Evolutionary conservation across 2,888 invertebrate genomes (phyloP).

Genomic region (Lepetodrilus schrolli): DNA sequence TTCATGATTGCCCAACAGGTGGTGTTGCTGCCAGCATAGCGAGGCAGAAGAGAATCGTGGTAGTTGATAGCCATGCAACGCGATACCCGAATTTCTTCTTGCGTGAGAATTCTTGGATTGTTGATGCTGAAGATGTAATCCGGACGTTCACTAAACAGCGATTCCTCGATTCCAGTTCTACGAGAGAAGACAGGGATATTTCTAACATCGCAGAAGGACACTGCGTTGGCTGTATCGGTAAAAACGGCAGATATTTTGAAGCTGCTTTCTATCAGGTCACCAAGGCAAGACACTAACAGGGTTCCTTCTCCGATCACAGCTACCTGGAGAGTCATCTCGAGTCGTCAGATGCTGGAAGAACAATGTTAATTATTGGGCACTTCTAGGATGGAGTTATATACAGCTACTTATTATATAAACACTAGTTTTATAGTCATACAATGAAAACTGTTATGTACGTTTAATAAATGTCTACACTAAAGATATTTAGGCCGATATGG

Average conservation of each 20-base stretch:
- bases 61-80: slow-evolving; percentile 50
- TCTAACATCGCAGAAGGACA: slow-evolving; percentile 39
- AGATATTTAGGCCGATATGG: no score
- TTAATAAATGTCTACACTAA: no score
- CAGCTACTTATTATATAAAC: no score
- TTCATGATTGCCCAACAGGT: slow-evolving; percentile 57
- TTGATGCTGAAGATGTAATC: slow-evolving; percentile 57
- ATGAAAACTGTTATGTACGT: no score
- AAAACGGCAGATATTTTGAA: slow-evolving; percentile 46
- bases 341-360: no score
- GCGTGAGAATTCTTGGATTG: slow-evolving; percentile 53
- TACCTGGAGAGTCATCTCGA: slow-evolving; percentile 35
- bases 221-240: slow-evolving; percentile 43
- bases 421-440: no score
- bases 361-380: no score
- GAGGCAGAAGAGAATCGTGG: slow-evolving; percentile 55
- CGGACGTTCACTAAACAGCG: slow-evolving; percentile 33
- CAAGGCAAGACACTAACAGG: slow-evolving; percentile 45
- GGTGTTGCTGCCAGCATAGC: slow-evolving; percentile 53
- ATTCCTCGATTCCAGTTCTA: slow-evolving; percentile 40
- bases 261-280: slow-evolving; percentile 36
- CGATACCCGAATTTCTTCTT: slow-evolving; percentile 45
- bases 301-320: slow-evolving; percentile 57
- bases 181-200: slow-evolving; percentile 40
- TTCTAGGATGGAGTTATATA: no score